Evolutionary conservation across 2,888 invertebrate genomes (phyloP).

Genomic region (Plemyria rubiginata): DNA sequence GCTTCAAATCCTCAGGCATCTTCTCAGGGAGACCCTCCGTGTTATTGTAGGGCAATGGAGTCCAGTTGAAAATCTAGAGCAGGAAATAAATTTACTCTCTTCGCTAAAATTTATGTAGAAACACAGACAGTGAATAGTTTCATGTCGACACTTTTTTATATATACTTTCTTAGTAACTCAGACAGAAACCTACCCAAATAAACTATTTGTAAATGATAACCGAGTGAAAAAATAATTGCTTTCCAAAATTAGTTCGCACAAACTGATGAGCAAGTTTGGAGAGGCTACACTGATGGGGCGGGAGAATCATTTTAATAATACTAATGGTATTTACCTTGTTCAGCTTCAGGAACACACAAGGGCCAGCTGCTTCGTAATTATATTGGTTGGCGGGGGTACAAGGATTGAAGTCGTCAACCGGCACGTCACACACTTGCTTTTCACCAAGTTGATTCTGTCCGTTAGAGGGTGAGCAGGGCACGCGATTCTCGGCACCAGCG

Average conservation of each 20-base stretch:
- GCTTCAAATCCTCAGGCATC: conserved; percentile 91
- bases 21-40: conserved; percentile 87
- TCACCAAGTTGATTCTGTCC: conserved; percentile 74
- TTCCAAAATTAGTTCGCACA: too few species aligned
- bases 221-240: too few species aligned
- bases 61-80: conserved; percentile 94
- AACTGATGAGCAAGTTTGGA: too few species aligned
- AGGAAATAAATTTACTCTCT: conserved; percentile 26
- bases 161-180: too few species aligned
- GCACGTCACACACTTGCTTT: conserved; percentile 93
- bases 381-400: conserved; percentile 92
- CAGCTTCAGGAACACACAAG: conserved; percentile 98
- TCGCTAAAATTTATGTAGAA: background rate
- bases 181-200: too few species aligned
- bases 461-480: conserved; percentile 87
- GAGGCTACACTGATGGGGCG: too few species aligned
- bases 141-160: too few species aligned
- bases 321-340: conserved; percentile 90
- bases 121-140: too few species aligned
- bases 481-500: conserved; percentile 85
- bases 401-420: conserved; percentile 88
- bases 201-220: too few species aligned
- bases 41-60: conserved; percentile 90
- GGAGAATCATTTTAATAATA: too few species aligned
- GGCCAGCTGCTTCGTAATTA: conserved; percentile 94